phyloP scores from a whole-genome alignment of 1,140 invertebrate species.

The Choristoneura fumiferana region DNA sequence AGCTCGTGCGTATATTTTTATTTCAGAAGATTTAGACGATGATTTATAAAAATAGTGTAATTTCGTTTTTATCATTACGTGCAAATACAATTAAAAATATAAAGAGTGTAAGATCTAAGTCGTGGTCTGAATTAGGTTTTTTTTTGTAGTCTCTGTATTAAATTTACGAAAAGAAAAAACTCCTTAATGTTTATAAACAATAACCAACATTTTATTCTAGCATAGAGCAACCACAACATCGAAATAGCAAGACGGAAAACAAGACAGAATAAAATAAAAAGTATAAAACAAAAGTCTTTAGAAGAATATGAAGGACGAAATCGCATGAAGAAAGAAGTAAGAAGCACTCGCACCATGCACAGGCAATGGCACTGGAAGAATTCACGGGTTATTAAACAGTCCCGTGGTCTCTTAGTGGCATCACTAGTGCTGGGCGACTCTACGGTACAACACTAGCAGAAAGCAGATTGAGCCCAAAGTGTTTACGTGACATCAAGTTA shows the following conservation, averaged over 20 bases:
- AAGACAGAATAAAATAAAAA: constrained; percentile 23
- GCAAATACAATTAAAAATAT: constrained; percentile 19
- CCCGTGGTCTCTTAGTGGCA: constrained; percentile 77
- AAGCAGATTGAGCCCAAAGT: too few relatives aligned
- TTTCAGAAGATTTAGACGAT: too few relatives aligned
- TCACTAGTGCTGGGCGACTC: constrained; percentile 74
- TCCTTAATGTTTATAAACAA: too few relatives aligned
- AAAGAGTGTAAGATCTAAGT: constrained; percentile 27
- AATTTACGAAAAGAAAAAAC: too few relatives aligned
- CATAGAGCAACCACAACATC: too few relatives aligned
- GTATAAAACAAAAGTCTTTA: constrained; percentile 28
- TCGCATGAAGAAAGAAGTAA: constrained; percentile 35
- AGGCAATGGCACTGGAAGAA: constrained; percentile 78
- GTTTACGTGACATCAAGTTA: not conserved
- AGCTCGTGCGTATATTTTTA: too few relatives aligned
- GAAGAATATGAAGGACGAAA: constrained; percentile 25
- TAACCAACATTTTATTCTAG: too few relatives aligned
- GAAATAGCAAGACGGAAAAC: not conserved
- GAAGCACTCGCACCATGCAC: constrained; percentile 66
- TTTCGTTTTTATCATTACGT: too few relatives aligned
- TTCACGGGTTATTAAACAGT: constrained; percentile 69
- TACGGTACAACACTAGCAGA: constrained; percentile 20
- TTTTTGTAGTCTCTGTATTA: too few relatives aligned
- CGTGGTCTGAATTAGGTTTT: too few relatives aligned
- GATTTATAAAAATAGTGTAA: too few relatives aligned